Evolutionary conservation across 2,888 invertebrate genomes (phyloP).

Genomic region (Toxonevra muliebris): DNA sequence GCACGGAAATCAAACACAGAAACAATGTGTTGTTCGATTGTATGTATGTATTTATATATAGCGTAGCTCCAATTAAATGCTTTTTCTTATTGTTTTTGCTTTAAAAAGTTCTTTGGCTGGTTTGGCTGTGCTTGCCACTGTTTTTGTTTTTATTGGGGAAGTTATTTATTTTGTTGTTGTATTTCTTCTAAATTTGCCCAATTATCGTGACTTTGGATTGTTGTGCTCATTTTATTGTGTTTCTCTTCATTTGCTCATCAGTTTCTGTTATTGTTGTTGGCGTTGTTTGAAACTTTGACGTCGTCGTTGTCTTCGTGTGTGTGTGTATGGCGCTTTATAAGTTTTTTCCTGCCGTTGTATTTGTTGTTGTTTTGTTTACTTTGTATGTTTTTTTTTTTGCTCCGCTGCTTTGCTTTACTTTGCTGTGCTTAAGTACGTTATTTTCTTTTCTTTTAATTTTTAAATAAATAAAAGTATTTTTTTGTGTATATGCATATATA

Average conservation of each 20-base stretch:
- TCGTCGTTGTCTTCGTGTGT: constrained; percentile 9
- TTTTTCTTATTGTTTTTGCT: not conserved
- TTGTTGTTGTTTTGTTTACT: constrained; percentile 9
- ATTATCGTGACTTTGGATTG: constrained; percentile 9
- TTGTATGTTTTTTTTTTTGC: constrained; percentile 12
- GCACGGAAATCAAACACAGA: not conserved
- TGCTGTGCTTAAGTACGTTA: constrained; percentile 31
- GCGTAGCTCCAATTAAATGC: too few species aligned
- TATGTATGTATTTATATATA: too few species aligned
- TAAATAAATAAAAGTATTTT: constrained; percentile 26
- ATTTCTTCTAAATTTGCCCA: constrained; percentile 3
- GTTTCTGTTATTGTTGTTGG: constrained; percentile 19
- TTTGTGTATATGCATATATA: not conserved
- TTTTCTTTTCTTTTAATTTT: not conserved
- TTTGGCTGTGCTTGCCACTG: not conserved
- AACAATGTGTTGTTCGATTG: too few species aligned
- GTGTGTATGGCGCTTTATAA: not conserved
- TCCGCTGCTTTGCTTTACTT: constrained; percentile 10
- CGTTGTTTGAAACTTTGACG: constrained; percentile 11
- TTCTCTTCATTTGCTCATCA: constrained; percentile 8
- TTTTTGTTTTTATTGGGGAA: not conserved
- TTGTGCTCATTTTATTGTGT: not conserved
- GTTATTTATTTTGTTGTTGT: not conserved
- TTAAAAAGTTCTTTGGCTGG: not conserved
- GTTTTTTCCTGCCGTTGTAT: not conserved